A percentile compares a stretch with the other conserved stretches of the same genome.
phyloP scores from a whole-genome alignment of 2,888 invertebrate species.

The Chloroclystis v-ata region DNA sequence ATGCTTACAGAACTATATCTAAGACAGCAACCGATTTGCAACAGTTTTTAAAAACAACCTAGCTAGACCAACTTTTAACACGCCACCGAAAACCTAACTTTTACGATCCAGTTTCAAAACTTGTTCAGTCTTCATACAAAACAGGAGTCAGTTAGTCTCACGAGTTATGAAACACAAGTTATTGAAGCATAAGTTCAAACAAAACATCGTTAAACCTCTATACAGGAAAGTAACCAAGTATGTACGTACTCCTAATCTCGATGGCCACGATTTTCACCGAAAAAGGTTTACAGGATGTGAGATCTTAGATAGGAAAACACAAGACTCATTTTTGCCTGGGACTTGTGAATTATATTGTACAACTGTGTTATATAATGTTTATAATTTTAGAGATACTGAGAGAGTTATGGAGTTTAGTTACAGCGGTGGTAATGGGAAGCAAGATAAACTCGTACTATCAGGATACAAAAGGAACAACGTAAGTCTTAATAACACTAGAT shows the following conservation, averaged over 20 bases:
- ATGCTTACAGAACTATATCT: too few relatives aligned
- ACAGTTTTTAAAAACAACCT: too few relatives aligned
- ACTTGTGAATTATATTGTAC: slow-evolving; percentile 31
- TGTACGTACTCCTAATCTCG: slow-evolving; percentile 44
- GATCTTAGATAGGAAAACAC: slow-evolving; percentile 27
- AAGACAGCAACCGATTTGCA: too few relatives aligned
- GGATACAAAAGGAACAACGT: slow-evolving; percentile 36
- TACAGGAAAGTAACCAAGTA: slow-evolving; percentile 50
- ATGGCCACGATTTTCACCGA: slow-evolving; percentile 49
- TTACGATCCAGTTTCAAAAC: slow-evolving; percentile 11
- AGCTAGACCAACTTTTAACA: slow-evolving; percentile 25
- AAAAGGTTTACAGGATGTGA: slow-evolving; percentile 35
- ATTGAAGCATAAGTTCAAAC: slow-evolving; percentile 49
- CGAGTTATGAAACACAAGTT: slow-evolving; percentile 36
- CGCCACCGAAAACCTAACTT: slow-evolving; percentile 26
- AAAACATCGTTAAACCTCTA: slow-evolving; percentile 57
- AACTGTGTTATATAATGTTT: slow-evolving; percentile 16
- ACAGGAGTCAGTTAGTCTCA: slow-evolving; percentile 16
- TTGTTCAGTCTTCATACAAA: too few relatives aligned
- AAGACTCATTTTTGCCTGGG: slow-evolving; percentile 37
- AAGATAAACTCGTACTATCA: slow-evolving; percentile 33
- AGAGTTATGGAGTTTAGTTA: slow-evolving; percentile 26
- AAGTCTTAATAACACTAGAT: slow-evolving; percentile 21
- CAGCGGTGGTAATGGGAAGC: slow-evolving; percentile 22
- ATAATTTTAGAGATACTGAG: slow-evolving; percentile 16